These are phyloP conservation scores for Oophaga sylvatica DNA, from an alignment of 2,797 vertebrate genomes.

Conservation along the genomic window DNA sequence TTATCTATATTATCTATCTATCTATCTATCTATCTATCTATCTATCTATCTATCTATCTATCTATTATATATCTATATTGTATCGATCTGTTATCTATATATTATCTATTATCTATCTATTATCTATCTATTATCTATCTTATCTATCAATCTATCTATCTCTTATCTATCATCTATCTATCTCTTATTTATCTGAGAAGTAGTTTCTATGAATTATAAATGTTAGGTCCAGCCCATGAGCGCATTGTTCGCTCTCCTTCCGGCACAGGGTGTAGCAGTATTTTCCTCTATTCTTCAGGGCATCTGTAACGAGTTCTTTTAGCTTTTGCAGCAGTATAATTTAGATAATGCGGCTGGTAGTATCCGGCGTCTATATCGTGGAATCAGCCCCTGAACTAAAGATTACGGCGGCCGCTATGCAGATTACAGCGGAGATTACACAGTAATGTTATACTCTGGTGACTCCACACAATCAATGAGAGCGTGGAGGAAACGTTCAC, in stretches of 20 bases:
- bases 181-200: neutral
- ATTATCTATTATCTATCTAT: neutral
- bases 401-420: neutral
- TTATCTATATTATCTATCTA: no score
- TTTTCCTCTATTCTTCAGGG: neutral
- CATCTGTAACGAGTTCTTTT: neutral
- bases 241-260: neutral
- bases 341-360: neutral
- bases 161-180: neutral
- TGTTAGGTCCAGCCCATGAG: no score
- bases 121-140: neutral
- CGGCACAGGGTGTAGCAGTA: neutral
- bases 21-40: neutral
- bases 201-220: neutral
- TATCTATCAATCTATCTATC: neutral
- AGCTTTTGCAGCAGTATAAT: neutral
- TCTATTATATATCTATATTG: no score
- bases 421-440: neutral
- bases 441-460: neutral
- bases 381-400: neutral
- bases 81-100: neutral
- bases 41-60: neutral
- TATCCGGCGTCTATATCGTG: neutral
- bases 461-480: neutral
- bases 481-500: no score